Evolutionary conservation across 1,140 invertebrate species (phyloP).

Genomic region (Apocrypta bakeri): DNA sequence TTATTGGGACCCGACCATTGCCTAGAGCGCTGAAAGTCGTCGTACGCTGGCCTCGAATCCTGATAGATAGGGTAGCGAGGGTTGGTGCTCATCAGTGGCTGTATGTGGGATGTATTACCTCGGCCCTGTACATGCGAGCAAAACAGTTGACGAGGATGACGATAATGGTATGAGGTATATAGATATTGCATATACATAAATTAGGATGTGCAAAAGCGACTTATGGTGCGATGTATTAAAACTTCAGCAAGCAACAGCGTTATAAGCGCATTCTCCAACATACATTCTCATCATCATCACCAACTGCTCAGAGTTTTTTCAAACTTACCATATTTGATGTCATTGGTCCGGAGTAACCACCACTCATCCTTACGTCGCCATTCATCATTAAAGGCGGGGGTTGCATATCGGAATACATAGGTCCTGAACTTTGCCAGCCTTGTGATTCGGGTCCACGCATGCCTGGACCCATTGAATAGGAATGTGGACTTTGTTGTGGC

Average conservation of each 20-base stretch:
- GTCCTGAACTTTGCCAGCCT: constrained; percentile 31
- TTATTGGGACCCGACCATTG: background rate
- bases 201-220: background rate
- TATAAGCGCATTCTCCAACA: background rate
- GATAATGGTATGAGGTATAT: background rate
- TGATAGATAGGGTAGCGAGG: constrained; percentile 22
- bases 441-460: constrained; percentile 11
- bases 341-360: constrained; percentile 15
- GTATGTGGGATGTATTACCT: constrained; percentile 19
- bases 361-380: constrained; percentile 28
- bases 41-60: constrained; percentile 23
- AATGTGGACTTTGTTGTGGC: background rate
- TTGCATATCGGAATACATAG: constrained; percentile 35
- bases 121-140: constrained; percentile 7
- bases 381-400: constrained; percentile 28
- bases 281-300: background rate
- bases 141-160: constrained; percentile 18
- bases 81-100: constrained; percentile 28
- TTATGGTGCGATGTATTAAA: background rate
- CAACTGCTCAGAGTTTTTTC: background rate
- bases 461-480: background rate
- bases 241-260: background rate
- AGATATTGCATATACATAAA: background rate
- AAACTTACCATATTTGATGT: constrained; percentile 18
- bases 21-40: constrained; percentile 14